A percentile compares a stretch with the other conserved stretches of the same genome.
These are phyloP conservation scores for Tachysurus fulvidraco DNA, from an alignment of 2,113 vertebrate genomes.

Conservation along the genomic window DNA sequence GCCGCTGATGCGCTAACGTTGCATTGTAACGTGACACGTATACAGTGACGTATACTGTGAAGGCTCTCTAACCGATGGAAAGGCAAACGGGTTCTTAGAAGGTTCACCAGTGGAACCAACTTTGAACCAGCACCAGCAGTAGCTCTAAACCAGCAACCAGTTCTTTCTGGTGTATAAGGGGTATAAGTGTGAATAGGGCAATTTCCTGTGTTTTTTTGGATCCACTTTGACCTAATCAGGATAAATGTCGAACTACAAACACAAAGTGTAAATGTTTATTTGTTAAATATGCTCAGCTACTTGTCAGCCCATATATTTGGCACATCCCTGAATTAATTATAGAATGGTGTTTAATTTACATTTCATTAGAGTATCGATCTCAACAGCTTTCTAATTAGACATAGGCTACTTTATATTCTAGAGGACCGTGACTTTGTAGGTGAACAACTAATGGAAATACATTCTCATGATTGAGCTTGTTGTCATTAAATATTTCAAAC, in stretches of 20 bases:
- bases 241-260: not conserved
- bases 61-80: too few species aligned
- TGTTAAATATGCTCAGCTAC: not conserved
- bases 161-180: too few species aligned
- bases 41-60: too few species aligned
- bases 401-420: not conserved
- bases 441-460: not conserved
- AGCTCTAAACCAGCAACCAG: too few species aligned
- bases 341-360: conserved; percentile 5
- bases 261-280: not conserved
- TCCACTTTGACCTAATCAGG: not conserved
- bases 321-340: not conserved
- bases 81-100: too few species aligned
- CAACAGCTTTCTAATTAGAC: conserved; percentile 3
- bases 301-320: not conserved
- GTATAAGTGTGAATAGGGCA: not conserved
- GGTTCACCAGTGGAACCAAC: too few species aligned
- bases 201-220: not conserved
- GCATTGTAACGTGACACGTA: too few species aligned
- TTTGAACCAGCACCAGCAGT: too few species aligned
- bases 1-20: too few species aligned
- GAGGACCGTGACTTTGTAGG: not conserved
- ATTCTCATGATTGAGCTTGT: not conserved
- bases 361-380: not conserved
- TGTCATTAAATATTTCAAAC: not conserved